Percentiles rank a stretch among this genome's conserved stretches.
Conservation (phyloP, 2,888 invertebrate species). For the Salpingus planirostris region DNA sequence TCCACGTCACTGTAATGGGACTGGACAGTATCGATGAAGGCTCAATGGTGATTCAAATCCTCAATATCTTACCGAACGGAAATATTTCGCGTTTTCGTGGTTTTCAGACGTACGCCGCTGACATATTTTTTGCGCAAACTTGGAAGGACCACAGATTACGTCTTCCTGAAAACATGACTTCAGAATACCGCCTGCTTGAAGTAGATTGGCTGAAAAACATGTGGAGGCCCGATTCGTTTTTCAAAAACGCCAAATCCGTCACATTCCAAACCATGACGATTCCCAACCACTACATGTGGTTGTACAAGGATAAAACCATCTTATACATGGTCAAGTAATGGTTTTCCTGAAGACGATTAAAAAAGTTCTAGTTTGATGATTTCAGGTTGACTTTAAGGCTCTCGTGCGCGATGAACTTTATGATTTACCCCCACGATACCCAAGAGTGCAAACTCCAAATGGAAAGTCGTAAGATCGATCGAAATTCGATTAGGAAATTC, state of each 20-base stretch:
- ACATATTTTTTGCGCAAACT: constrained; percentile 87
- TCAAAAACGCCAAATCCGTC: constrained; percentile 88
- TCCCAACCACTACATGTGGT: constrained; percentile 88
- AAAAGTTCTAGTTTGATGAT: too few species aligned
- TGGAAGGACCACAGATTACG: constrained; percentile 85
- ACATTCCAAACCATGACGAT: constrained; percentile 93
- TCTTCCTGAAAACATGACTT: constrained; percentile 86
- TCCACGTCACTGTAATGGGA: constrained; percentile 92
- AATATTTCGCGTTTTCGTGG: constrained; percentile 1
- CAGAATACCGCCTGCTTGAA: constrained; percentile 78
- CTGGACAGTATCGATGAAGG: constrained; percentile 92
- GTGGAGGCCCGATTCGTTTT: constrained; percentile 91
- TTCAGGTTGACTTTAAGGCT: constrained; percentile 68
- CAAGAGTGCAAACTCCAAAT: constrained; percentile 91
- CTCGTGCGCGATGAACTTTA: constrained; percentile 91
- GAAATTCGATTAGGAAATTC: neutral
- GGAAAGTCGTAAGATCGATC: constrained; percentile 76
- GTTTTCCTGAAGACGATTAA: too few species aligned
- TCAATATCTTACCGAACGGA: too few species aligned
- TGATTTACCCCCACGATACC: constrained; percentile 89
- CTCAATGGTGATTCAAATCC: constrained; percentile 74
- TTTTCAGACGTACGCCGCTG: constrained; percentile 82
- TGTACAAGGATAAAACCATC: constrained; percentile 79
- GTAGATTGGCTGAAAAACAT: constrained; percentile 87
- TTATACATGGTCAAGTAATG: constrained; percentile 80